Evolutionary conservation across 2,888 invertebrate species (phyloP), one percentile per base, ranked within the genome.

Genomic region (Lamellibrachia satsuma): DNA sequence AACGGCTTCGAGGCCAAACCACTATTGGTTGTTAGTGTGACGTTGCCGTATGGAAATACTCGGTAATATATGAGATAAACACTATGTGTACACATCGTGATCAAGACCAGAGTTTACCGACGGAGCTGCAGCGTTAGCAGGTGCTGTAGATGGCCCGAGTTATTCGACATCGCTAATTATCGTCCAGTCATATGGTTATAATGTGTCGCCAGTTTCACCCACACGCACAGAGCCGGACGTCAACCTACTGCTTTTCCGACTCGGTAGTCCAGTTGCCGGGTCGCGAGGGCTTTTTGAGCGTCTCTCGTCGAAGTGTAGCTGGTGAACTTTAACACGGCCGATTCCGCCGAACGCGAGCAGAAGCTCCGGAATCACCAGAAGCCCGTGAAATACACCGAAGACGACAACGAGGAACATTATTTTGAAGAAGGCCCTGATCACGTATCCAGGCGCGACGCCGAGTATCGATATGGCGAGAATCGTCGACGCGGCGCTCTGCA

Each of bases 401-500:
- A 93, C 90, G 60, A 92, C 92, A 55, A 93, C 93, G 22, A 93
- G 92, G n/a, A 93, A 92, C 92, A 93, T 91, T 90, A 91, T 92
- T 57, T 93, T 93, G 91, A 93, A 93, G 92, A 93, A 93, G 52
- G 93, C 91, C 39, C 93, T 52, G 91, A 93, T 91, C 7, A 93
- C 55, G 52, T 93, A 93, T 2, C 90, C 57, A 4, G 90, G 91
- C 11, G 93, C 52, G 92, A 22, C 92, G 51, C 75, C 90, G 52
- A 93, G 90, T 39, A 92, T 91, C 39, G 92, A 90, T 39, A 93
- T 90, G 2, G 92, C 93, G n/a, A 93, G 91, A 6, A 93, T 91
- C 0, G 99, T 99, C 93, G 98, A 98, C 52, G 98, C 97, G 0
- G 98, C 98, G 55, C 99, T 99, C 97, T 99, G 99, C 52, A 99